Percentiles rank a stretch among this genome's conserved stretches.
phyloP scores from a whole-genome alignment of 1,140 invertebrate genomes.

The Cheumatopsyche charites region DNA sequence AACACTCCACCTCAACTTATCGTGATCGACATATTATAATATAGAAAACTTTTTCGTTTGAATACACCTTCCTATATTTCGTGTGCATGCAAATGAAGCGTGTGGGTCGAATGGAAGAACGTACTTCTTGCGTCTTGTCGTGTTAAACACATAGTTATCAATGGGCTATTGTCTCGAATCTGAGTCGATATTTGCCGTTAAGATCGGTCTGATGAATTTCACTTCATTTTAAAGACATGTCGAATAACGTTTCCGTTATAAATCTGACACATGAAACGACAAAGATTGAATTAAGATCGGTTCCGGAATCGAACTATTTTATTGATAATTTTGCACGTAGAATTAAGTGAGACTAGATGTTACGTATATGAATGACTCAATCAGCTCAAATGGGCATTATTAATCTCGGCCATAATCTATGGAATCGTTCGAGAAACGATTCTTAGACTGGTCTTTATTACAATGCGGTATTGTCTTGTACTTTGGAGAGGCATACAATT shows the following conservation, averaged over 20 bases:
- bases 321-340: no score
- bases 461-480: no score
- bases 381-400: not conserved
- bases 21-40: no score
- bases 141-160: constrained; percentile 22
- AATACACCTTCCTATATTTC: constrained; percentile 3
- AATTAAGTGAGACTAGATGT: no score
- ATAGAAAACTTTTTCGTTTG: not conserved
- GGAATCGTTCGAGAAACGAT: no score
- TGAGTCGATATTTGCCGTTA: constrained; percentile 11
- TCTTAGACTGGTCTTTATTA: no score
- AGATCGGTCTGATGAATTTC: constrained; percentile 4
- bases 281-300: no score
- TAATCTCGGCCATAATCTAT: not conserved
- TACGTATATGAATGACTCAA: no score
- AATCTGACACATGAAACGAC: not conserved
- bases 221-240: constrained; percentile 20
- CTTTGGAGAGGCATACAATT: no score
- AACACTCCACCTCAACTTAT: no score
- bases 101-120: not conserved
- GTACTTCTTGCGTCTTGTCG: not conserved
- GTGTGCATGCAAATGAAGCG: not conserved
- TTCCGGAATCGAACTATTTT: no score
- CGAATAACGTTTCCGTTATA: constrained; percentile 14
- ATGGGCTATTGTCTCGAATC: constrained; percentile 26